Evolutionary conservation across 2,888 invertebrate species (phyloP).

Genomic region (Sipha maydis): DNA sequence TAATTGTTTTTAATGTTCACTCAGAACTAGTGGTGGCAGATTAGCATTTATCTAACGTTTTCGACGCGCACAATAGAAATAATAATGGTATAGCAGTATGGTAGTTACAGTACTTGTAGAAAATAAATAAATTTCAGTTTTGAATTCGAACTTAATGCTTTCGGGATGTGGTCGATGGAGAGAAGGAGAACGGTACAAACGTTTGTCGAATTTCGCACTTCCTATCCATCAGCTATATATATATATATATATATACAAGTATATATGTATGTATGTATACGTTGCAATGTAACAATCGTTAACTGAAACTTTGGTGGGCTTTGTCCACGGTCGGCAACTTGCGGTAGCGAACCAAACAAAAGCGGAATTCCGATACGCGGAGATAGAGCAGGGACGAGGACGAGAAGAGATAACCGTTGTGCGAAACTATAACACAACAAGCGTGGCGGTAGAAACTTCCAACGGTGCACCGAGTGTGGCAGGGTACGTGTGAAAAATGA

Average conservation of each 20-base stretch:
- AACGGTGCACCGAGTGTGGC: neutral
- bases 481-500: conserved; percentile 37
- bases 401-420: conserved; percentile 46
- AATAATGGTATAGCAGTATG: too few relatives aligned
- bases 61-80: too few relatives aligned
- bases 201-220: conserved; percentile 52
- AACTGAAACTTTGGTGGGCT: conserved; percentile 50
- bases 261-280: neutral
- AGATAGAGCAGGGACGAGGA: conserved; percentile 1
- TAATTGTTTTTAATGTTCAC: too few relatives aligned
- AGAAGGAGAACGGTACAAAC: conserved; percentile 35
- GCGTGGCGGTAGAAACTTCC: conserved; percentile 35
- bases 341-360: conserved; percentile 44
- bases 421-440: conserved; percentile 31
- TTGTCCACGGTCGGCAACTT: conserved; percentile 34
- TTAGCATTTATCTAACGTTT: too few relatives aligned
- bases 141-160: too few relatives aligned
- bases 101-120: too few relatives aligned
- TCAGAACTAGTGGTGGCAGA: too few relatives aligned
- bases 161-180: neutral
- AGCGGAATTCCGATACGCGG: conserved; percentile 36
- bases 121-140: too few relatives aligned
- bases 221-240: too few relatives aligned
- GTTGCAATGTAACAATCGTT: conserved; percentile 44
- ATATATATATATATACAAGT: too few relatives aligned